Conservation (phyloP, 2,797 vertebrate species). For the Danio kyathit region DNA sequence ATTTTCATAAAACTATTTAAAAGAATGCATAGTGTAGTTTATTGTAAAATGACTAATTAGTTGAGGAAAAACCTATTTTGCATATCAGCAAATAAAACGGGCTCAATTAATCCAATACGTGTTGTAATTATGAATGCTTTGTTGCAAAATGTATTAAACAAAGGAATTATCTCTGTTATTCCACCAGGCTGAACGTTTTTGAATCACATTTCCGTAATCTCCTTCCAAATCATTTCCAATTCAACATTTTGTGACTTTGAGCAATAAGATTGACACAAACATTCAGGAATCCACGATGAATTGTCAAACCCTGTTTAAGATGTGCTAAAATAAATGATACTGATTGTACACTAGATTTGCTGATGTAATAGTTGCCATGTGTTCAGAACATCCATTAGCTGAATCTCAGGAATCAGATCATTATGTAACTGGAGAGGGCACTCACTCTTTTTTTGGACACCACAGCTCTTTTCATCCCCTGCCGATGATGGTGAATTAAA, state of each 20-base stretch:
- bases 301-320: not conserved
- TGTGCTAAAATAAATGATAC: not conserved
- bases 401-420: constrained; percentile 21
- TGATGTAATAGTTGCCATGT: constrained; percentile 1
- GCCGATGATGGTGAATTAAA: not conserved
- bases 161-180: not conserved
- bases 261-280: not conserved
- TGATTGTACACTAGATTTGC: constrained; percentile 3
- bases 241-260: not conserved
- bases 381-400: constrained; percentile 20
- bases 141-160: not conserved
- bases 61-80: not conserved
- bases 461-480: not conserved
- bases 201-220: not conserved
- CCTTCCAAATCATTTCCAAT: not conserved
- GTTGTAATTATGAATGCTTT: not conserved
- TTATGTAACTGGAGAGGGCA: constrained; percentile 5
- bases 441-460: not conserved
- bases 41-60: not conserved
- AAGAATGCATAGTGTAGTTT: not conserved
- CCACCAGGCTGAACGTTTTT: not conserved
- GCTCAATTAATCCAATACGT: not conserved
- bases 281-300: not conserved
- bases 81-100: not conserved
- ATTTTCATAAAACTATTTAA: not conserved